A percentile compares a stretch with the other conserved stretches of the same genome.
Conservation (phyloP, 2,797 vertebrate species). For the Salarias fasciatus region DNA sequence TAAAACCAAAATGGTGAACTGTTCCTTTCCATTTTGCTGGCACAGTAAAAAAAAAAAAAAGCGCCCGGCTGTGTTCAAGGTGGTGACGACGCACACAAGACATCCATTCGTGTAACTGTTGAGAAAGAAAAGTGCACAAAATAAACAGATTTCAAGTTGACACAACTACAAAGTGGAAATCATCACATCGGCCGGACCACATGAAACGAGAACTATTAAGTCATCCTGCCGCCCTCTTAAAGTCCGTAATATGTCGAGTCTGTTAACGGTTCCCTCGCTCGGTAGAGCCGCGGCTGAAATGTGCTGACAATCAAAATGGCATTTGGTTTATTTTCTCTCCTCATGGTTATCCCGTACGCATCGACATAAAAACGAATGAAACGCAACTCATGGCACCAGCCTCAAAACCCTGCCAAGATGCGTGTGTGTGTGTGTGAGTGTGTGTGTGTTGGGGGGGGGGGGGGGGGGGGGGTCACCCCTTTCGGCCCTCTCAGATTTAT, state of each 20-base stretch:
- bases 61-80: slow-evolving; percentile 25
- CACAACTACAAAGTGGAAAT: slow-evolving; percentile 69
- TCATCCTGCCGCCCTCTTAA: slow-evolving; percentile 63
- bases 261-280: slow-evolving; percentile 70
- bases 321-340: slow-evolving; percentile 76
- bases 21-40: slow-evolving; percentile 12
- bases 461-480: slow-evolving; percentile 17
- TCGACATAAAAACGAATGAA: slow-evolving; percentile 68
- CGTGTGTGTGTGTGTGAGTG: slow-evolving; percentile 33
- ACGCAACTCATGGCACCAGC: slow-evolving; percentile 61
- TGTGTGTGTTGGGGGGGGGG: slow-evolving; percentile 14
- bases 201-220: slow-evolving; percentile 73
- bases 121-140: slow-evolving; percentile 56
- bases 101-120: slow-evolving; percentile 43
- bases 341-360: slow-evolving; percentile 68
- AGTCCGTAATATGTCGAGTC: slow-evolving; percentile 62
- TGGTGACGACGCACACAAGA: slow-evolving; percentile 46
- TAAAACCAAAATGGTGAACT: slow-evolving; percentile 4
- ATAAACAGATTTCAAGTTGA: slow-evolving; percentile 67
- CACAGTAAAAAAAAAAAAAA: slow-evolving; percentile 1
- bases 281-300: slow-evolving; percentile 64
- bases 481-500: slow-evolving; percentile 60
- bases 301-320: slow-evolving; percentile 75
- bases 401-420: slow-evolving; percentile 51
- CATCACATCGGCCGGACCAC: slow-evolving; percentile 66